Evolutionary conservation across 2,113 vertebrate genomes (phyloP).

Genomic region (Merops nubicus): DNA sequence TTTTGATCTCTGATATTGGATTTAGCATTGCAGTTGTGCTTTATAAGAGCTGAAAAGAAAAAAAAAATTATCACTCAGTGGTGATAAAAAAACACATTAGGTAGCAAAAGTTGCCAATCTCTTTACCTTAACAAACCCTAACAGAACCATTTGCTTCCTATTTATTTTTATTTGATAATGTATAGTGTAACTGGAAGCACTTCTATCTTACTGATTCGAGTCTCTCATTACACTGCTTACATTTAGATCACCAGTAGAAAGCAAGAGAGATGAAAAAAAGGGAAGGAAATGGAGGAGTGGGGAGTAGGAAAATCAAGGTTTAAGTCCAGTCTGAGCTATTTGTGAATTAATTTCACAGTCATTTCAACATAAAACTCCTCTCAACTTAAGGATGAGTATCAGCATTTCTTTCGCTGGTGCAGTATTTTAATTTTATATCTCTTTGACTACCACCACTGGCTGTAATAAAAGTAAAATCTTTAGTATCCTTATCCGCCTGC

Average conservation of each 20-base stretch:
- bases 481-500: neutral
- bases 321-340: neutral
- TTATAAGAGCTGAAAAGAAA: neutral
- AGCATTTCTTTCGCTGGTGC: neutral
- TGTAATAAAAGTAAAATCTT: slow-evolving; percentile 7
- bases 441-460: neutral
- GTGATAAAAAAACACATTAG: neutral
- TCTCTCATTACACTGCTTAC: neutral
- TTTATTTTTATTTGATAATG: neutral
- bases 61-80: neutral
- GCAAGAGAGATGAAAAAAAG: neutral
- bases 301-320: neutral
- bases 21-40: neutral
- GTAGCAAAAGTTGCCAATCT: neutral
- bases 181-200: neutral
- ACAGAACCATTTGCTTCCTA: neutral
- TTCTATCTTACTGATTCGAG: neutral
- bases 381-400: neutral
- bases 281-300: neutral
- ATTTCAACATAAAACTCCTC: neutral
- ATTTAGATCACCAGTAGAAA: neutral
- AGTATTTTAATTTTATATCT: neutral
- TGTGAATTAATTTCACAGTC: neutral
- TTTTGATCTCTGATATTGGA: neutral
- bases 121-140: neutral